These are phyloP conservation scores for Leptodirus hochenwartii DNA, from an alignment of 2,888 invertebrate genomes.

Conservation along the genomic window DNA sequence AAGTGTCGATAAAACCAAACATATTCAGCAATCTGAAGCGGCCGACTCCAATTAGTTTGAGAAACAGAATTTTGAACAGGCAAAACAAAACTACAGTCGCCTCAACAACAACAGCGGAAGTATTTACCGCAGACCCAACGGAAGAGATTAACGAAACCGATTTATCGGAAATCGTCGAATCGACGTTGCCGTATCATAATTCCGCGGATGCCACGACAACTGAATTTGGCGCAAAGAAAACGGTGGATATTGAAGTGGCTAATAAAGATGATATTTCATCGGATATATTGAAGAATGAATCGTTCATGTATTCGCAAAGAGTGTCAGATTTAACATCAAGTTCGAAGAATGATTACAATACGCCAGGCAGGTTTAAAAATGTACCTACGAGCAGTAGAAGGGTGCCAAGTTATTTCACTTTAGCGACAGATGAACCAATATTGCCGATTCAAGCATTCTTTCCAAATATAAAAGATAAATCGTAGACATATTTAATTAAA, in stretches of 20 bases:
- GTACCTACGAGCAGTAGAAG: conserved; percentile 41
- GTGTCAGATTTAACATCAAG: conserved; percentile 58
- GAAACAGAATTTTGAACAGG: conserved; percentile 19
- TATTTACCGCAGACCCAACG: conserved; percentile 7
- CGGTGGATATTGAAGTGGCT: conserved; percentile 5
- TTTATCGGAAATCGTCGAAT: conserved; percentile 13
- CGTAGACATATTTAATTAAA: too few relatives aligned
- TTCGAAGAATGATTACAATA: conserved; percentile 51
- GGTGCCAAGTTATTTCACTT: conserved; percentile 50
- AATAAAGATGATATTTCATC: not conserved
- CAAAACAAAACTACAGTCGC: conserved; percentile 15
- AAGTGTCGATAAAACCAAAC: conserved; percentile 24
- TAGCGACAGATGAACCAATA: conserved; percentile 63
- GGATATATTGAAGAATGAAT: conserved; percentile 25
- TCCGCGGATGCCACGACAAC: conserved; percentile 8
- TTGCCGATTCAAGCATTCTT: conserved; percentile 68
- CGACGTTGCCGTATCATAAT: conserved; percentile 21
- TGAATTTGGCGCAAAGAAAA: conserved; percentile 12
- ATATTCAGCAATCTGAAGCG: conserved; percentile 21
- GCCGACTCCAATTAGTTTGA: conserved; percentile 19
- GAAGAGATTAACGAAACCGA: conserved; percentile 11
- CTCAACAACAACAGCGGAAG: conserved; percentile 8
- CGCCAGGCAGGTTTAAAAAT: conserved; percentile 52
- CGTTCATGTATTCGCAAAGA: conserved; percentile 40
- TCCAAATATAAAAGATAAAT: conserved; percentile 38